Evolutionary conservation across 53 echinoderm and acorn worm genomes (phyloP).

Genomic region (Hippasteria phrygiana): DNA sequence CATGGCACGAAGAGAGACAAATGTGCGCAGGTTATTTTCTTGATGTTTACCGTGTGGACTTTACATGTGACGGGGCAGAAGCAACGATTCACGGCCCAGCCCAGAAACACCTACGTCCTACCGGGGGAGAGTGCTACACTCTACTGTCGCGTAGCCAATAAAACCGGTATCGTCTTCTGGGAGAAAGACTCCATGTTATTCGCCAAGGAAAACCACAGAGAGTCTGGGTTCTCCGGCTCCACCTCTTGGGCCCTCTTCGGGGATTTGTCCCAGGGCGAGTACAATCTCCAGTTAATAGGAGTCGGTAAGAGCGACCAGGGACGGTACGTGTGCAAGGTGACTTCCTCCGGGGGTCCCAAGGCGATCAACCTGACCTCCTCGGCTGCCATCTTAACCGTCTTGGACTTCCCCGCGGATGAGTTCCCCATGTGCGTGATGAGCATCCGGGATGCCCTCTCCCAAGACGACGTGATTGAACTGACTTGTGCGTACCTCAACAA

Average conservation of each 20-base stretch:
- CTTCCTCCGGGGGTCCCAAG: not conserved
- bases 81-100: slow-evolving; percentile 67
- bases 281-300: slow-evolving; percentile 81
- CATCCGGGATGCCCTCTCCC: slow-evolving; percentile 64
- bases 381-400: slow-evolving; percentile 59
- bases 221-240: not conserved
- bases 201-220: slow-evolving; percentile 50
- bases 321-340: slow-evolving; percentile 77
- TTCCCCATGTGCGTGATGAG: slow-evolving; percentile 83
- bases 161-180: slow-evolving; percentile 81
- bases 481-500: slow-evolving; percentile 77
- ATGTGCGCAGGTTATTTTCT: not conserved
- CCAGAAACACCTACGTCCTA: slow-evolving; percentile 70
- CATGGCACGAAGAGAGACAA: not conserved
- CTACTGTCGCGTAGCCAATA: slow-evolving; percentile 75
- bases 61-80: not conserved
- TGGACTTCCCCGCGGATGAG: slow-evolving; percentile 36
- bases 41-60: not conserved
- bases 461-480: slow-evolving; percentile 83
- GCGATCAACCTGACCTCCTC: slow-evolving; percentile 67
- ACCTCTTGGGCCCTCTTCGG: slow-evolving; percentile 87
- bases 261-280: slow-evolving; percentile 78
- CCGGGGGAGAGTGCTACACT: slow-evolving; percentile 78
- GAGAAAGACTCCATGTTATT: slow-evolving; percentile 71
- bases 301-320: slow-evolving; percentile 70